Conservation (phyloP, 2,797 vertebrate species). For the Remorina albescens region DNA sequence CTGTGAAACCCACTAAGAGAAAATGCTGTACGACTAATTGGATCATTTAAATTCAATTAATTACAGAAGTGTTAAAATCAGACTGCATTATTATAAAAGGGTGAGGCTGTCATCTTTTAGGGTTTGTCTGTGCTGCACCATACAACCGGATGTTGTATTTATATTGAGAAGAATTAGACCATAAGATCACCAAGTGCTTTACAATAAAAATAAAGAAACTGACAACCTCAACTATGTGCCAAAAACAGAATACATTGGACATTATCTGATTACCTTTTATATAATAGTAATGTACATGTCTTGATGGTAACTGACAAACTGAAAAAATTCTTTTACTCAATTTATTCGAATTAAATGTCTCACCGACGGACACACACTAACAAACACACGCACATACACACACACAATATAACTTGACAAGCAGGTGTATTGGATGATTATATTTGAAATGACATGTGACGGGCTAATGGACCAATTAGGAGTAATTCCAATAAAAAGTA, state of each 20-base stretch:
- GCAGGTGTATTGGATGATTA: not conserved
- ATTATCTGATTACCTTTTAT: not conserved
- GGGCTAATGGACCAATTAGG: not conserved
- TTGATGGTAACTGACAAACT: not conserved
- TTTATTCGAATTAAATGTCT: not conserved
- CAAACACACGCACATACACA: too few species aligned
- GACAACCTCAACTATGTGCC: not conserved
- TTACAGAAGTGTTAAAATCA: not conserved
- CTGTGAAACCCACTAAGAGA: not conserved
- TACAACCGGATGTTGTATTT: not conserved
- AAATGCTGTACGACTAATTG: not conserved
- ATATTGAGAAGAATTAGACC: not conserved
- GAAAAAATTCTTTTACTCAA: too few species aligned
- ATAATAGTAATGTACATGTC: not conserved
- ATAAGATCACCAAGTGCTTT: not conserved
- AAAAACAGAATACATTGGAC: too few species aligned
- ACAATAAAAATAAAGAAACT: not conserved
- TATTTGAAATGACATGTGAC: not conserved
- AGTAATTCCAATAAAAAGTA: not conserved
- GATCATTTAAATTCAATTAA: slow-evolving; percentile 15
- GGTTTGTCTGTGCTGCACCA: not conserved
- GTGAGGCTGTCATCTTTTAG: not conserved
- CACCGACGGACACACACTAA: too few species aligned
- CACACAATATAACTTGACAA: too few species aligned
- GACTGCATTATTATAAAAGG: not conserved